Evolutionary conservation across 2,797 vertebrate species (phyloP), one percentile per base, ranked within the genome.

Genomic region (Dryobates pubescens): DNA sequence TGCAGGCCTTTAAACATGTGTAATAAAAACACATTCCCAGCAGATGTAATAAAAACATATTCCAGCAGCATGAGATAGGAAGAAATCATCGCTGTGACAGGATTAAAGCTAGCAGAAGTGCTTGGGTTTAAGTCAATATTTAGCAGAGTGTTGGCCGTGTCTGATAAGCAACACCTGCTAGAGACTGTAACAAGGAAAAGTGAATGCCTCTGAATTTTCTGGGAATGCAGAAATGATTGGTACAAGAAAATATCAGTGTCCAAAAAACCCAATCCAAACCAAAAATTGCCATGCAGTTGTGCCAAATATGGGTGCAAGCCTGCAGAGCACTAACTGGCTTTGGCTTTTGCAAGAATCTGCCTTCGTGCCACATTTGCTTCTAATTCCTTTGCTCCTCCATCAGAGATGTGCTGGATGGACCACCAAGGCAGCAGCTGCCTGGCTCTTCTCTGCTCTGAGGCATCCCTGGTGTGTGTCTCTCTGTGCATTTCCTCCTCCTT

Each of bases 401-500:
- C 63, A 53, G n/a, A 72, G 56, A 88, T 32, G 47, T 58, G 38
- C 41, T 43, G 70, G 47, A 26, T 56, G 82, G 94, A 93, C 93
- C 91, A 92, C 85, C 79, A 93, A 89, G 76, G 79, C 79, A 89
- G 89, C 59, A 80, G 69, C 34, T 59, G 11, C 16, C 76, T 91
- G 87, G 82, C 54, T 70, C 3, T 83, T 93, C 79, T 87, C 67
- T 0, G 5, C 74, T 57, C 57, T 8, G 30, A 74, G 67, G 23
- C 62, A 90, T 38, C 56, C 53, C 0, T 81, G 34, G 57, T 65
- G 11, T 10, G 53, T 10, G n/a, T 8, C 9, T 10, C 47, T 10
- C 29, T 8, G 59, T 47, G 10, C 30, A 65, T 59, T 78, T 75
- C 23, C 38, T 49, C 13, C 32, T 58, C 12, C 56, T 65, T 70